Conservation (phyloP, 1,140 invertebrate species). For the Formica selysi region DNA sequence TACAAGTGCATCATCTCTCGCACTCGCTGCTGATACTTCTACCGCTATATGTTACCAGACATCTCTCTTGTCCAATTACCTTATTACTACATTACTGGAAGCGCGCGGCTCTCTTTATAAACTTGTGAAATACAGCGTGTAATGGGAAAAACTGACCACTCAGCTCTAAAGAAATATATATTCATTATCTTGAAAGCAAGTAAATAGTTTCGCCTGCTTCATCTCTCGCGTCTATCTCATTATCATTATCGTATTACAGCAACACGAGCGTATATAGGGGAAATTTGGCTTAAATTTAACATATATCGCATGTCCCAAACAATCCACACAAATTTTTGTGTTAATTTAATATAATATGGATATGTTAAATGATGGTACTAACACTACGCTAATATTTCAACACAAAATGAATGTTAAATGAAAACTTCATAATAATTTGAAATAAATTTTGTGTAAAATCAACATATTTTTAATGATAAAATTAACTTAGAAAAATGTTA, state of each 20-base stretch:
- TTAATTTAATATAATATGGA: too few relatives aligned
- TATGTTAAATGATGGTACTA: too few relatives aligned
- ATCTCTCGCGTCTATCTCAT: neutral
- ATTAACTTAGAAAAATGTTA: too few relatives aligned
- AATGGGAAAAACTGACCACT: constrained; percentile 37
- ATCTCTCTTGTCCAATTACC: constrained; percentile 39
- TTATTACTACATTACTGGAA: constrained; percentile 45
- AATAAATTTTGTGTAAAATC: too few relatives aligned
- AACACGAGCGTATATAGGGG: neutral
- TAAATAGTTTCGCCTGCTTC: constrained; percentile 26
- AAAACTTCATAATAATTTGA: too few relatives aligned
- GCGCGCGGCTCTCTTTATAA: constrained; percentile 20
- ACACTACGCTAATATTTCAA: too few relatives aligned
- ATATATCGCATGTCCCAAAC: too few relatives aligned
- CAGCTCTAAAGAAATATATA: constrained; percentile 40
- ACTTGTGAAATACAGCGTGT: constrained; percentile 39
- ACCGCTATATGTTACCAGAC: neutral
- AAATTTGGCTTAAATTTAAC: too few relatives aligned
- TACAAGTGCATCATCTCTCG: constrained; percentile 1
- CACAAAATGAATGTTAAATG: too few relatives aligned
- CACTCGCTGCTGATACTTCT: neutral
- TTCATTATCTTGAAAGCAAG: constrained; percentile 37
- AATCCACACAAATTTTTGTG: too few relatives aligned
- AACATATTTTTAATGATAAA: too few relatives aligned
- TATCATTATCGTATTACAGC: constrained; percentile 36